Evolutionary conservation across 2,888 invertebrate species (phyloP).

Genomic region (Cheilosia impressa): DNA sequence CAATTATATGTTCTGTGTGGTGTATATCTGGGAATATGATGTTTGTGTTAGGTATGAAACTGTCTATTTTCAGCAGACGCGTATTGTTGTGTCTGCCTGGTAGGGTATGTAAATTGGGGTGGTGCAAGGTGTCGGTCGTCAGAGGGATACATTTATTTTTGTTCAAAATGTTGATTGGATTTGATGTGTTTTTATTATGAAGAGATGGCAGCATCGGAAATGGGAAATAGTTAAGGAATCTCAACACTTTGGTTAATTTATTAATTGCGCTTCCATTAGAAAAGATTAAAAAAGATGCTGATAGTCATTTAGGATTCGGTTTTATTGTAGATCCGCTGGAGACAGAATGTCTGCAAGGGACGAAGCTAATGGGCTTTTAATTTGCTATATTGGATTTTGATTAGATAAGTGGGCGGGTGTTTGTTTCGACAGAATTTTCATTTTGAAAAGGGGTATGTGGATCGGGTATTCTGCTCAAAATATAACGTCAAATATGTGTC

Average conservation of each 20-base stretch:
- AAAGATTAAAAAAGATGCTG: constrained; percentile 15
- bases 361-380: constrained; percentile 19
- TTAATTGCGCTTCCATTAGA: constrained; percentile 39
- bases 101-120: background rate
- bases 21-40: constrained; percentile 59
- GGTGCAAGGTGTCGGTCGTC: constrained; percentile 31
- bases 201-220: constrained; percentile 11
- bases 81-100: constrained; percentile 33
- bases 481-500: no score
- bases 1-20: constrained; percentile 70
- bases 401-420: background rate
- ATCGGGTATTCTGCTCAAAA: no score
- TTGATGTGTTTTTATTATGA: background rate
- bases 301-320: background rate
- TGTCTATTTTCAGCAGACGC: constrained; percentile 69
- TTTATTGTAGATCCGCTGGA: constrained; percentile 1
- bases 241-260: constrained; percentile 59
- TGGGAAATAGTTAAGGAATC: constrained; percentile 43
- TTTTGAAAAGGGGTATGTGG: background rate
- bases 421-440: background rate
- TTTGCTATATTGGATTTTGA: constrained; percentile 23
- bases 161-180: constrained; percentile 32
- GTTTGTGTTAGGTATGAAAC: constrained; percentile 61
- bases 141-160: constrained; percentile 35
- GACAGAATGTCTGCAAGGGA: constrained; percentile 7